Evolutionary conservation across 2,797 vertebrate species (phyloP), one percentile per base, ranked within the genome.

Genomic region (Sebastes steindachneri): DNA sequence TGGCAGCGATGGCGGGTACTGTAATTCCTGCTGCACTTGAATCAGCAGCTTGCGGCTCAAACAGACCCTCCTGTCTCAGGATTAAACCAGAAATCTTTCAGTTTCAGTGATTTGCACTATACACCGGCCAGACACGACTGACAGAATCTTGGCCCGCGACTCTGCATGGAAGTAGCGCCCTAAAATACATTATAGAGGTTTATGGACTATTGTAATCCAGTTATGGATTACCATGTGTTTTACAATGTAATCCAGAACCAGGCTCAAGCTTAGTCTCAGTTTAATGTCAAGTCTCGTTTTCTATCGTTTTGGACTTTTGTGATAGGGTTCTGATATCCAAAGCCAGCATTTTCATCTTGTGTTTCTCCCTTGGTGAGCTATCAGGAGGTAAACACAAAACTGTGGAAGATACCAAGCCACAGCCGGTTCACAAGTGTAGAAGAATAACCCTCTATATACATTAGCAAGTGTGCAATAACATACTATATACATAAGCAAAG

Each of bases 31-130:
- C 37, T 62, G 68, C 25, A 60, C 60, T 77, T 74, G 69, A 87
- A 74, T 81, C 68, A 83, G 79, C 68, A 70, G 77, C 68, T 65
- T 21, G 29, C 5, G 25, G 68, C 78, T 79, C 68, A 77, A 70
- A 45, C 55, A 71, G 45, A 86, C 33, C 33, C 53, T 72, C 35
- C 35, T 41, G 75, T 70, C 35, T 57, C 59, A 58, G 76, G 82
- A 80, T 81, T 86, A 70, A 79, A 81, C 74, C 73, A 69, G 37
- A 73, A 75, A 77, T 31, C 68, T 55, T 78, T 75, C 45, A 65
- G 73, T 77, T 83, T 80, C 54, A 57, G 57, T 64, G 86, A 86
- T 83, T 83, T 70, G 21, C 73, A 54, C n/a, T 11, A 0, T 21
- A 11, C 7, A 3, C 26, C 19, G 6, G n/a, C 55, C 33, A 73